phyloP scores from a whole-genome alignment of 2,888 invertebrate genomes.

The Agrenia bidenticulata region DNA sequence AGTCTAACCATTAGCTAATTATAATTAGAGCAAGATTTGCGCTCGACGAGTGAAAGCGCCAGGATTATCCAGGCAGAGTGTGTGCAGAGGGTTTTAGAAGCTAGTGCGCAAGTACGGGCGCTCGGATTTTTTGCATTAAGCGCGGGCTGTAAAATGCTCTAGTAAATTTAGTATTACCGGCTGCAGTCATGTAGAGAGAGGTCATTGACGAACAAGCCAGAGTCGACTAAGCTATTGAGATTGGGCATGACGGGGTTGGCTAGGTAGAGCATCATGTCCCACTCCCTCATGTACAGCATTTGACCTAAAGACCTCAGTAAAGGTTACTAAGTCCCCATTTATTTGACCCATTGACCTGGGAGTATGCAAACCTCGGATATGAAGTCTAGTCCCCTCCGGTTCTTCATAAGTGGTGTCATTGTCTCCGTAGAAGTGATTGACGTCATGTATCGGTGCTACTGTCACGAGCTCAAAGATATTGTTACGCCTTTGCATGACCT shows the following conservation, averaged over 20 bases:
- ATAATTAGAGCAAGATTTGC: too few species aligned
- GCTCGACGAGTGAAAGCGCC: too few species aligned
- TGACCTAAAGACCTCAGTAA: conserved; percentile 84
- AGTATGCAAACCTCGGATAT: conserved; percentile 21
- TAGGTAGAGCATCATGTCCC: conserved; percentile 95
- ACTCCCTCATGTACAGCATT: conserved; percentile 98
- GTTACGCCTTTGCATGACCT: conserved; percentile 93
- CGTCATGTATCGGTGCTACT: conserved; percentile 70
- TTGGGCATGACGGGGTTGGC: conserved; percentile 18
- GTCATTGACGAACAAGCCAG: conserved; percentile 95
- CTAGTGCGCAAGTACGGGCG: too few species aligned
- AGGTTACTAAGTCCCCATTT: too few species aligned
- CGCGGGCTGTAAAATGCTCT: too few species aligned
- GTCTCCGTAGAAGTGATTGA: conserved; percentile 57
- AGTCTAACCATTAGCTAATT: too few species aligned
- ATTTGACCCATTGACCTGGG: too few species aligned
- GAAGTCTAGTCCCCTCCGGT: conserved; percentile 25
- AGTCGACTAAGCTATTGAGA: conserved; percentile 70
- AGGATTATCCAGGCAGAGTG: too few species aligned
- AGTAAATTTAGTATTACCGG: too few species aligned
- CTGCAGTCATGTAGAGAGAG: conserved; percentile 99
- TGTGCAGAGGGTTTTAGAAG: too few species aligned
- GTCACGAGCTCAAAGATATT: conserved; percentile 94
- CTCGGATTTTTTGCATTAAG: too few species aligned
- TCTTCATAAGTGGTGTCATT: conserved; percentile 60